Conservation (phyloP, 53 echinoderm and acorn worm genomes). For the Stichopus horrens region DNA sequence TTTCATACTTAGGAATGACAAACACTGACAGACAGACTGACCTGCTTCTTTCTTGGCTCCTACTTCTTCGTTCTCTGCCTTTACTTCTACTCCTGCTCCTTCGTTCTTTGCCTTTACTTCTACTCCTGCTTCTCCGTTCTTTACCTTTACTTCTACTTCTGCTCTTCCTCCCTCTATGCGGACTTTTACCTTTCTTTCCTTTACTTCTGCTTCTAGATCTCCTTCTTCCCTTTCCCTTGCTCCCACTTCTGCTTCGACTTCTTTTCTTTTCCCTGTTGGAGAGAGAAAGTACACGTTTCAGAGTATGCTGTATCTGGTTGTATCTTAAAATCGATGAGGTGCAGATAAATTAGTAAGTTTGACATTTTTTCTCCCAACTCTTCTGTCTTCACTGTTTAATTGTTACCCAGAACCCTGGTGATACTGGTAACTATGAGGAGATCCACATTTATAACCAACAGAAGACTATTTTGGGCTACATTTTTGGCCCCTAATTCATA, state of each 20-base stretch:
- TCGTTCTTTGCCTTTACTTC: slow-evolving; percentile 47
- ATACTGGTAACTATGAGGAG: too few species aligned
- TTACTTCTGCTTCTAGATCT: slow-evolving; percentile 50
- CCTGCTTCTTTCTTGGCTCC: slow-evolving; percentile 49
- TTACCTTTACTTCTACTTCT: slow-evolving; percentile 53
- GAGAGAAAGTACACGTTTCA: neutral
- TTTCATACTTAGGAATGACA: too few species aligned
- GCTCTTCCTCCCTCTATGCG: slow-evolving; percentile 40
- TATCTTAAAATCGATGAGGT: too few species aligned
- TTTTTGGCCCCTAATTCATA: too few species aligned
- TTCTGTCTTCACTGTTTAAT: too few species aligned
- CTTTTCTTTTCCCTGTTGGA: slow-evolving; percentile 45
- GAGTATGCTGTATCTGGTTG: neutral
- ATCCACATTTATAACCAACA: too few species aligned
- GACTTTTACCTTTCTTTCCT: slow-evolving; percentile 25
- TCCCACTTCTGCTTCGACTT: slow-evolving; percentile 55
- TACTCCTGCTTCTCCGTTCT: slow-evolving; percentile 46
- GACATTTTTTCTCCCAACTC: too few species aligned
- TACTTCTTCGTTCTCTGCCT: slow-evolving; percentile 32
- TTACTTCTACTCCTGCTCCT: slow-evolving; percentile 51
- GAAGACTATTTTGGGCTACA: too few species aligned
- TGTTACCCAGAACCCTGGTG: too few species aligned
- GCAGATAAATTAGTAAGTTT: too few species aligned
- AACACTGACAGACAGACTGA: neutral
- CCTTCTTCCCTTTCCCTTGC: neutral